Conservation (phyloP, 2,113 vertebrate species). For the Tenebrosternarchus preto region DNA sequence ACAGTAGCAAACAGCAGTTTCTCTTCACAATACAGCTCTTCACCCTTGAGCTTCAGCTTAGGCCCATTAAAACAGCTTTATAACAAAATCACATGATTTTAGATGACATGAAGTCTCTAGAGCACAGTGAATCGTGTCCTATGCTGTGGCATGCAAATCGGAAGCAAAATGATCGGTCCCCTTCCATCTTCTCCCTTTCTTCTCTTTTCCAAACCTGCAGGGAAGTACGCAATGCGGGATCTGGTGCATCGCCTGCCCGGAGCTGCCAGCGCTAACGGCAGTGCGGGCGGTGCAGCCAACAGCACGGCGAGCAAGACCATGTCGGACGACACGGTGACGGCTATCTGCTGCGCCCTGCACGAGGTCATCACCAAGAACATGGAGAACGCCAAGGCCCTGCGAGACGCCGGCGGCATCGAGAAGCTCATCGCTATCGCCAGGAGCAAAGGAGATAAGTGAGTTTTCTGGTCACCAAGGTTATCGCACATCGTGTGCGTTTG, state of each 20-base stretch:
- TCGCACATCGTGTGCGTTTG: neutral
- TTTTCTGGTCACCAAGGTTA: constrained; percentile 44
- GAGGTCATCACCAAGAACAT: constrained; percentile 99
- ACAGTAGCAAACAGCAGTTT: too few species aligned
- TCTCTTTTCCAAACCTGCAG: constrained; percentile 64
- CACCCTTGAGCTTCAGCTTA: too few species aligned
- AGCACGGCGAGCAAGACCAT: constrained; percentile 87
- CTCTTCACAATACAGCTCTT: too few species aligned
- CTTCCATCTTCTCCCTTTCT: constrained; percentile 27
- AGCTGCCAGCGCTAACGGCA: constrained; percentile 73
- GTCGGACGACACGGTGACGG: constrained; percentile 96
- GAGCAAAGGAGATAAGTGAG: constrained; percentile 99
- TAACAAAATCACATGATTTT: too few species aligned
- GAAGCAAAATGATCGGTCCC: too few species aligned
- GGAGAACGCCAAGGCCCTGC: constrained; percentile 98
- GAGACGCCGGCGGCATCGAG: constrained; percentile 95
- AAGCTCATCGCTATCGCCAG: constrained; percentile 97
- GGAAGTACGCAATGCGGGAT: constrained; percentile 98
- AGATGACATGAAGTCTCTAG: too few species aligned
- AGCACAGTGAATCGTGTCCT: too few species aligned
- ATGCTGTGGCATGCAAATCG: too few species aligned
- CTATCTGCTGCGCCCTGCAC: constrained; percentile 96
- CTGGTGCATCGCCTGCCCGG: constrained; percentile 95
- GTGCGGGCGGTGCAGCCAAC: constrained; percentile 61
- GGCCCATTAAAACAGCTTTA: too few species aligned